Percentiles rank a stretch among this genome's conserved stretches.
Conservation (phyloP, 64 coral and sea anemone species). For the Porites lutea region DNA sequence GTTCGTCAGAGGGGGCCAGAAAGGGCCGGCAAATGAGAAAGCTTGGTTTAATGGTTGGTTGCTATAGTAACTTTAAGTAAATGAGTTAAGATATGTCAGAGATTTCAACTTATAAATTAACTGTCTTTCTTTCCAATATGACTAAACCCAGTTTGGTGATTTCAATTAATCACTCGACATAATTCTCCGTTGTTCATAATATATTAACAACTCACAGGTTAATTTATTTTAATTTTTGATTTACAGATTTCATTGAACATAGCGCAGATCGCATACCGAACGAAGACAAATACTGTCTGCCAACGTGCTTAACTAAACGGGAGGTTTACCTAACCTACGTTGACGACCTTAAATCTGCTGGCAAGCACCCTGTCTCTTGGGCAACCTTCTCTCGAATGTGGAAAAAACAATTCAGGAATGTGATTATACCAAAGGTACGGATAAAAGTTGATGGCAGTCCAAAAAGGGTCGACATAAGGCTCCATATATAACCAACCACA, state of each 20-base stretch:
- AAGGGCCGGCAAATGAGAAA: slow-evolving; percentile 8
- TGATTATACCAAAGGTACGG: slow-evolving; percentile 58
- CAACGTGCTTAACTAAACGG: slow-evolving; percentile 25
- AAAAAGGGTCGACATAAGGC: background rate
- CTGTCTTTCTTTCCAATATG: no score
- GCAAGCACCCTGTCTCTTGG: background rate
- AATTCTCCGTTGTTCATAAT: background rate
- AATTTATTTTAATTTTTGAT: background rate
- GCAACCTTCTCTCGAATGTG: slow-evolving; percentile 37
- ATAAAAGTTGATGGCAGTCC: no score
- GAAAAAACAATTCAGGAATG: slow-evolving; percentile 6
- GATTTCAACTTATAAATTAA: no score
- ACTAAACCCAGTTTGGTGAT: no score
- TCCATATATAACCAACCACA: background rate
- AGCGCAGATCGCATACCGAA: slow-evolving; percentile 27
- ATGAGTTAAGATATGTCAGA: no score
- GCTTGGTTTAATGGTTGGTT: background rate
- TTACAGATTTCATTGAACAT: slow-evolving; percentile 30
- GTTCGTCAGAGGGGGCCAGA: slow-evolving; percentile 2
- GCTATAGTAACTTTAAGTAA: background rate
- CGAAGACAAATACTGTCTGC: slow-evolving; percentile 32
- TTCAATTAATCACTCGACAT: no score
- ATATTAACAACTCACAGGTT: background rate
- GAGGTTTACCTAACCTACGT: slow-evolving; percentile 25
- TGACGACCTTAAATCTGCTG: background rate